Percentiles rank a stretch among this genome's conserved stretches.
Evolutionary conservation across 2,113 vertebrate species (phyloP).

Genomic region (Vimba vimba): DNA sequence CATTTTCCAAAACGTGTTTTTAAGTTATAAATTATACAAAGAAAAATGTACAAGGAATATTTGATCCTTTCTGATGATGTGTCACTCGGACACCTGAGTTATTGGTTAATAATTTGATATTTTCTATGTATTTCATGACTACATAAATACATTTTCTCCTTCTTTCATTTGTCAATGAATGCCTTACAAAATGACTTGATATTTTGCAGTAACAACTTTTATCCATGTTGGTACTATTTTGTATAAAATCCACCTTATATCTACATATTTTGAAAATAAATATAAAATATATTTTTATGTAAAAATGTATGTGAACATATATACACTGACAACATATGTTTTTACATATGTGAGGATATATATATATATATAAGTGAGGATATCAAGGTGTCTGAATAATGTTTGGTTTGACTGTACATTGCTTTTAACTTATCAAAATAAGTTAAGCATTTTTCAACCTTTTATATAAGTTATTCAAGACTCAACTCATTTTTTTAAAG

Average conservation of each 20-base stretch:
- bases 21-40: not conserved
- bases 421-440: too few relatives aligned
- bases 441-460: too few relatives aligned
- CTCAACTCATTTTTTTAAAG: too few relatives aligned
- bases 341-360: too few relatives aligned
- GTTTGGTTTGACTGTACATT: too few relatives aligned
- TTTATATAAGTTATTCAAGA: too few relatives aligned
- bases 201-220: not conserved
- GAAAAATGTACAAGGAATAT: not conserved
- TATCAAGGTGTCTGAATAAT: too few relatives aligned
- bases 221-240: not conserved
- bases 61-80: constrained; percentile 10
- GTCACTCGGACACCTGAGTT: not conserved
- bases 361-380: too few relatives aligned
- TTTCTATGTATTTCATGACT: not conserved
- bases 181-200: not conserved
- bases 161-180: not conserved
- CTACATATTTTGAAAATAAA: too few relatives aligned
- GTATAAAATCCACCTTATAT: not conserved
- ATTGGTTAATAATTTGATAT: not conserved
- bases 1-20: not conserved
- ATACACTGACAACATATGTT: too few relatives aligned
- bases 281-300: too few relatives aligned
- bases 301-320: too few relatives aligned
- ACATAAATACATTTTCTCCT: not conserved